These are phyloP conservation scores for Cryptosula pallasiana DNA, from an alignment of 2,888 invertebrate genomes.

Conservation along the genomic window DNA sequence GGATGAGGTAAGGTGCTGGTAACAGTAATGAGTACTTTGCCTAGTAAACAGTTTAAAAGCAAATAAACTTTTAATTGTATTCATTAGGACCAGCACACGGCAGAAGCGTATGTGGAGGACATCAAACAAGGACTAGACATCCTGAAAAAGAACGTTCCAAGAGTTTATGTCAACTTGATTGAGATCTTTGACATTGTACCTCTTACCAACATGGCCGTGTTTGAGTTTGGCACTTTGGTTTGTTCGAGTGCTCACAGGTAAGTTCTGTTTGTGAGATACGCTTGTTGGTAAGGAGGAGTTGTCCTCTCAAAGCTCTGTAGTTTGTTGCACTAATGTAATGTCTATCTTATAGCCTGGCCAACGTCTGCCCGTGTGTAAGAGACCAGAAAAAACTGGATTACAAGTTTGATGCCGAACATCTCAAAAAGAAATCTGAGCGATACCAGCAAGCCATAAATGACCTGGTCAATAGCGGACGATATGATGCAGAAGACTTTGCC, in stretches of 20 bases:
- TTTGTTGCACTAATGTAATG: no score
- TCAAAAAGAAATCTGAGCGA: constrained; percentile 17
- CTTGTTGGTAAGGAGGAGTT: no score
- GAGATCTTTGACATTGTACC: constrained; percentile 29
- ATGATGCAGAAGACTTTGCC: constrained; percentile 38
- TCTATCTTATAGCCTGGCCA: neutral
- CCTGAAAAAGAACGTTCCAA: constrained; percentile 29
- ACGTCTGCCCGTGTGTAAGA: constrained; percentile 28
- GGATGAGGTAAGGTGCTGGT: constrained; percentile 27
- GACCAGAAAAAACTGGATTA: constrained; percentile 26
- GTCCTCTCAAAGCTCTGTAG: no score
- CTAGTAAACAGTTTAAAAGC: neutral
- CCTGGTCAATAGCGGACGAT: constrained; percentile 34
- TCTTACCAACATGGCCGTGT: constrained; percentile 28
- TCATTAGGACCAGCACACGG: constrained; percentile 19
- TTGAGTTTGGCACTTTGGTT: constrained; percentile 24
- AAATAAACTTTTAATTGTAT: neutral
- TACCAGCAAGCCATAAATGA: constrained; percentile 33
- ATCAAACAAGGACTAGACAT: constrained; percentile 30
- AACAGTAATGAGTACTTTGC: neutral
- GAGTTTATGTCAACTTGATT: constrained; percentile 31
- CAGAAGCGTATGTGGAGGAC: constrained; percentile 22
- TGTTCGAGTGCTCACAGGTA: constrained; percentile 29
- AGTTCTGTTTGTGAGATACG: no score
- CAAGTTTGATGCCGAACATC: neutral